A percentile compares a stretch with the other conserved stretches of the same genome.
phyloP scores from a whole-genome alignment of 2,113 vertebrate genomes.

The Pterophyllum scalare region DNA sequence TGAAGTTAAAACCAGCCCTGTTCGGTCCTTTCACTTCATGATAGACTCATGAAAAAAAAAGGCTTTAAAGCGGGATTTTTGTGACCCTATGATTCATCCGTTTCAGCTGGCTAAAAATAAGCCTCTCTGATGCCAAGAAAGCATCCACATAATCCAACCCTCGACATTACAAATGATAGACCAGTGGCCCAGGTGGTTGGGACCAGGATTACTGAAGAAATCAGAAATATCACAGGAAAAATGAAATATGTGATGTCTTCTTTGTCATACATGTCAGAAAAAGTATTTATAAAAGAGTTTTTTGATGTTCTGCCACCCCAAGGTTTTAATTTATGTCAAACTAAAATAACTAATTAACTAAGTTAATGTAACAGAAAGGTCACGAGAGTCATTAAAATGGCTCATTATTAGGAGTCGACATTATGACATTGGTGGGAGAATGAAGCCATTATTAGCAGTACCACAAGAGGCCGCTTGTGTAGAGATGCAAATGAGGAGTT shows the following conservation, averaged over 20 bases:
- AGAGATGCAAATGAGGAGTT: not conserved
- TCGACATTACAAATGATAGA: constrained; percentile 12
- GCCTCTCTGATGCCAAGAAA: constrained; percentile 33
- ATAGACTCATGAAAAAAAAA: constrained; percentile 23
- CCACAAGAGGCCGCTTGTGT: not conserved
- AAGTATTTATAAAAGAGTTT: not conserved
- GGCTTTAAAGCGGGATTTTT: constrained; percentile 30
- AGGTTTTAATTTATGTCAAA: not conserved
- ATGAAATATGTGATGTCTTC: not conserved
- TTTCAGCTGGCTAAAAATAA: constrained; percentile 48
- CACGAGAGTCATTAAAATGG: not conserved
- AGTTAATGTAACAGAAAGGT: not conserved
- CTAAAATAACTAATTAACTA: not conserved
- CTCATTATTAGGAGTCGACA: not conserved
- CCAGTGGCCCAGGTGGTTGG: constrained; percentile 12
- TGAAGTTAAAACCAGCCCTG: constrained; percentile 40
- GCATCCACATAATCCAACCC: constrained; percentile 7
- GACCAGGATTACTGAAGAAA: not conserved
- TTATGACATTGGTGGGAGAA: not conserved
- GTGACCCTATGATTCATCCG: constrained; percentile 31
- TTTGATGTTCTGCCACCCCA: not conserved
- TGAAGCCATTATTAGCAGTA: not conserved
- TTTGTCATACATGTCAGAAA: not conserved
- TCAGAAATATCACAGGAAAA: not conserved
- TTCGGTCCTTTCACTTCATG: constrained; percentile 36